phyloP scores from a whole-genome alignment of 2,888 invertebrate genomes.

The Chymomyza procnemis region DNA sequence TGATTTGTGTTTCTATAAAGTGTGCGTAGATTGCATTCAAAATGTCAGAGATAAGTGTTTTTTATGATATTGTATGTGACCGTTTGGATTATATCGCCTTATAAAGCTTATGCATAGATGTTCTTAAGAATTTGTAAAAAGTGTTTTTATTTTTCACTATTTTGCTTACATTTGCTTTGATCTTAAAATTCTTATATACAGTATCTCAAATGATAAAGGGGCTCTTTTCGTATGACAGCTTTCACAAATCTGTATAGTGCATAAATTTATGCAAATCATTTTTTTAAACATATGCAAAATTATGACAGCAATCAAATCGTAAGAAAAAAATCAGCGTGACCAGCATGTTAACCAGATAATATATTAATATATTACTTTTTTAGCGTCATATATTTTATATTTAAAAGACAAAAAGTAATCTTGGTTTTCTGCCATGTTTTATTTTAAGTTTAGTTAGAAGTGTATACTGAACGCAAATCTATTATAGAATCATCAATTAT shows the following conservation, averaged over 20 bases:
- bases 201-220: background rate
- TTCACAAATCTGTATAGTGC: background rate
- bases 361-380: too few species aligned
- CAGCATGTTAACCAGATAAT: slow-evolving; percentile 52
- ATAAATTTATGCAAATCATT: slow-evolving; percentile 52
- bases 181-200: background rate
- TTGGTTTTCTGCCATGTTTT: too few species aligned
- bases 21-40: slow-evolving; percentile 39
- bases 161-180: background rate
- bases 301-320: slow-evolving; percentile 30
- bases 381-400: too few species aligned
- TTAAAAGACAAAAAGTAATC: too few species aligned
- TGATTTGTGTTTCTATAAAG: background rate
- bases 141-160: background rate
- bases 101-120: background rate
- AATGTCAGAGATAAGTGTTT: background rate
- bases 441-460: too few species aligned
- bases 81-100: background rate
- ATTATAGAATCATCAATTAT: too few species aligned
- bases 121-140: background rate
- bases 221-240: background rate
- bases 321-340: slow-evolving; percentile 46
- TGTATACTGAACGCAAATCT: too few species aligned
- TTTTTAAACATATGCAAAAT: slow-evolving; percentile 16
- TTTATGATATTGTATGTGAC: background rate